These are phyloP conservation scores for Homalodisca vitripennis DNA, from an alignment of 1,140 invertebrate species.

Conservation along the genomic window DNA sequence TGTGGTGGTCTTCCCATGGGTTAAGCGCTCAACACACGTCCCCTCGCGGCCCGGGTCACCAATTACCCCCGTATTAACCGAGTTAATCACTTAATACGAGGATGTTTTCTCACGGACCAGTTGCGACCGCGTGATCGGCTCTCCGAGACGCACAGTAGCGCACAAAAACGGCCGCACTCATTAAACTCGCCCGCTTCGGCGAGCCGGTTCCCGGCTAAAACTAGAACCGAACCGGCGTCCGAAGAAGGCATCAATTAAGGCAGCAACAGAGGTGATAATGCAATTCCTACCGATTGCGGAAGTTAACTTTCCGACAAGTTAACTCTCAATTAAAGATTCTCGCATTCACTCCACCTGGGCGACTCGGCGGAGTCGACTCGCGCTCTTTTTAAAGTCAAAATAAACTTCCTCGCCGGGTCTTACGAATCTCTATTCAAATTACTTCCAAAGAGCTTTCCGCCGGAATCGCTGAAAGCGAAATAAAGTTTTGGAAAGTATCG, in stretches of 20 bases:
- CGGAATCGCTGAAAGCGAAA: neutral
- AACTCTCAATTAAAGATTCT: slow-evolving; percentile 15
- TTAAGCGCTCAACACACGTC: neutral
- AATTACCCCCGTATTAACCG: neutral
- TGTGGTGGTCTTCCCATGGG: neutral
- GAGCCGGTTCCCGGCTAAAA: neutral
- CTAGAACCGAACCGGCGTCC: neutral
- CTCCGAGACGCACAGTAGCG: slow-evolving; percentile 7
- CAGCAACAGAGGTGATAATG: neutral
- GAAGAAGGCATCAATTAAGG: neutral
- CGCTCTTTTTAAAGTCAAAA: neutral
- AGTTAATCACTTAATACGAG: slow-evolving; percentile 19
- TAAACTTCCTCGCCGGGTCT: neutral
- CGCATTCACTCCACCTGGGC: neutral
- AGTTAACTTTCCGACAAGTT: neutral
- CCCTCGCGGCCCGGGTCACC: neutral
- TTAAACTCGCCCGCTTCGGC: slow-evolving; percentile 1
- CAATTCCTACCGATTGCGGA: neutral
- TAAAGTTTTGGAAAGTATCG: neutral
- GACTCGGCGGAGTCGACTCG: neutral
- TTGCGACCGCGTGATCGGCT: neutral
- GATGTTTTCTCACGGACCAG: slow-evolving; percentile 24
- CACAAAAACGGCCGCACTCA: slow-evolving; percentile 20
- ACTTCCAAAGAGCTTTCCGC: neutral
- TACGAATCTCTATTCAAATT: neutral